Conservation (phyloP, 2,888 invertebrate species). For the Entomobrya multifasciata region DNA sequence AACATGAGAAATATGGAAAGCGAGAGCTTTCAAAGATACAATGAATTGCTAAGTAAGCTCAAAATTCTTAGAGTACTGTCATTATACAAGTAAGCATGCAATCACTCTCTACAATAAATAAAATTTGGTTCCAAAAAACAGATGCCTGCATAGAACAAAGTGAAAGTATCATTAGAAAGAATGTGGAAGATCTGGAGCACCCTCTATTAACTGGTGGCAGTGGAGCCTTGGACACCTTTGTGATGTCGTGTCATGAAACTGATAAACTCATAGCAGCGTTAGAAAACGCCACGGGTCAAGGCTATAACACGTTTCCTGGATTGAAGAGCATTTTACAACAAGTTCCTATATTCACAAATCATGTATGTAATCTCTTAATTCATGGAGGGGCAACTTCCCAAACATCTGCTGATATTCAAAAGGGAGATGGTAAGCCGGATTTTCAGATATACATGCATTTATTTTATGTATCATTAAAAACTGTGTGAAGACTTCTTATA, state of each 20-base stretch:
- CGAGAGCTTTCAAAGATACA: constrained; percentile 76
- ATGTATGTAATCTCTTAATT: constrained; percentile 85
- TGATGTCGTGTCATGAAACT: constrained; percentile 74
- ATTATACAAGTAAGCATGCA: constrained; percentile 46
- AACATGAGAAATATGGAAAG: constrained; percentile 77
- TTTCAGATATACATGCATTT: too few relatives aligned
- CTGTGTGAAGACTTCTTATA: not conserved
- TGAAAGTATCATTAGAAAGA: constrained; percentile 83
- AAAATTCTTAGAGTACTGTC: not conserved
- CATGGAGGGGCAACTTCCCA: constrained; percentile 90
- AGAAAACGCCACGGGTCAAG: constrained; percentile 71
- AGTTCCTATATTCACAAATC: constrained; percentile 84
- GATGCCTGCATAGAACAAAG: constrained; percentile 82
- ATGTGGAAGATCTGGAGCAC: constrained; percentile 86
- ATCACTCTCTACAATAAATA: constrained; percentile 77
- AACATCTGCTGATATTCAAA: constrained; percentile 85
- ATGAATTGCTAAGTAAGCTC: constrained; percentile 77
- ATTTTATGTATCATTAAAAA: not conserved
- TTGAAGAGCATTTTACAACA: constrained; percentile 81
- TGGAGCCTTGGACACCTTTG: constrained; percentile 80
- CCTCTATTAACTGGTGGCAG: constrained; percentile 82
- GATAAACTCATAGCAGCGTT: constrained; percentile 69
- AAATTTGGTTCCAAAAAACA: too few relatives aligned
- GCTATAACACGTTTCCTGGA: constrained; percentile 73
- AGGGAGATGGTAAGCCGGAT: constrained; percentile 81